Base-by-base conservation (phyloP, 2,888 invertebrate species). In the Pollenia angustigena region DNA sequence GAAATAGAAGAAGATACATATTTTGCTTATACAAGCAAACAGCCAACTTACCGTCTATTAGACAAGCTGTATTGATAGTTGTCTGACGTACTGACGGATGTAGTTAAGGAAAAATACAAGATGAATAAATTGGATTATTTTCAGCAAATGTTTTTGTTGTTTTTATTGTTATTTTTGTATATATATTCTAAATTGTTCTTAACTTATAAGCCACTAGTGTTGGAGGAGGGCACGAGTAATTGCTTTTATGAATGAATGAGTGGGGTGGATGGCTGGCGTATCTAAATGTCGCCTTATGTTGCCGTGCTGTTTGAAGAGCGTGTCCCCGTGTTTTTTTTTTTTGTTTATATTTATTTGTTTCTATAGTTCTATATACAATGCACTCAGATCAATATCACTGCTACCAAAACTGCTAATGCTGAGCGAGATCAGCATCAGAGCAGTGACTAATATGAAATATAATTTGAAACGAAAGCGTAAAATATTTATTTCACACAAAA, bases 61-160 rank as follows among this genome's bases (percentile, higher is more conserved):
- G 44, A 54, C 54, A n/a, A 54, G 23, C 44, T 54, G 16, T 44
- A n/a, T n/a, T 4, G n/a, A 54, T 66, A 44, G 1, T 32, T 52
- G 7, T 23, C 64, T 12, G 32, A 66, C 64, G 44, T 48, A 69
- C 42, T 58, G 42, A 79, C 50, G 42, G 50, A 58, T 44, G 50
- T n/a, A 68, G 75, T 76, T 76, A 8, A 68, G 74, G 54, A 78
- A 42, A 32, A 6, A 68, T 68, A 68, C 54, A 78, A 84, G 60
- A 66, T 16, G 68, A 84, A 84, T 84, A 84, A 84, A 80, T 88
- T 89, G 84, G 84, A 87, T 88, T 89, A 87, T 78, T 85, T 83
- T 87, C 85, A 78, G 85, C 68, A 87, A 81, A 85, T 85, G 50
- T 85, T 46, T 56, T 80, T 88, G 72, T 88, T 87, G 85, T 74